Evolutionary conservation across 1,140 invertebrate species (phyloP), one percentile per base, ranked within the genome.

Genomic region (Aphaenogaster ashmeadi): DNA sequence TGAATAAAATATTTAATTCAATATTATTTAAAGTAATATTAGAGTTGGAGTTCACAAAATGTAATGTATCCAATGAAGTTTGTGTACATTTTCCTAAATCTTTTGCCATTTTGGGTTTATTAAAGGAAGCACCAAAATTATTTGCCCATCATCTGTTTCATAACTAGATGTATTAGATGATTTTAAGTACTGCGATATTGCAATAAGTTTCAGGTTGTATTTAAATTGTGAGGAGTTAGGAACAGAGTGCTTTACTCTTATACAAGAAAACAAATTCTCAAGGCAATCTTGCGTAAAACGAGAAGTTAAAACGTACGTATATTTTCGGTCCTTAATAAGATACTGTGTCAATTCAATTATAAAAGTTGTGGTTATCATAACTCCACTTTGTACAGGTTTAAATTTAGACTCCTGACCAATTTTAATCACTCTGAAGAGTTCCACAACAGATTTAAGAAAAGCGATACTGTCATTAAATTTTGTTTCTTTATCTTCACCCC

Each of bases 1-100:
- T 36, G 36, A 15, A 64, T 18, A 64, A 64, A 33, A 64, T 15
- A 64, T 64, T 64, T 36, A 64, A 18, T 36, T 69, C 38, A 21
- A 71, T 50, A 71, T 71, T 71, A 66, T 36, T 56, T 56, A 56
- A 50, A 50, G 47, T 50, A 50, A 50, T 50, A 15, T 50, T 50
- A 50, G 47, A 9, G 47, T 50, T 50, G 11, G 47, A 9, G 13
- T 50, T 50, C 47, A 50, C 47, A 50, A 50, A 50, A 50, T 50
- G 47, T 50, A 11, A 50, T 50, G 47, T 50, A 50, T 50, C 13
- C 47, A 50, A 50, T 50, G 47, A 50, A 50, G 47, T 50, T 50
- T 50, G 54, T 58, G 21, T 36, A 58, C 21, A 62, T 62, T 62
- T 33, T 62, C 36, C 5, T 15, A 62, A 1, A 2, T 33, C 27